Conservation (phyloP, 1,140 invertebrate species). For the Diachasmimorpha longicaudata region DNA sequence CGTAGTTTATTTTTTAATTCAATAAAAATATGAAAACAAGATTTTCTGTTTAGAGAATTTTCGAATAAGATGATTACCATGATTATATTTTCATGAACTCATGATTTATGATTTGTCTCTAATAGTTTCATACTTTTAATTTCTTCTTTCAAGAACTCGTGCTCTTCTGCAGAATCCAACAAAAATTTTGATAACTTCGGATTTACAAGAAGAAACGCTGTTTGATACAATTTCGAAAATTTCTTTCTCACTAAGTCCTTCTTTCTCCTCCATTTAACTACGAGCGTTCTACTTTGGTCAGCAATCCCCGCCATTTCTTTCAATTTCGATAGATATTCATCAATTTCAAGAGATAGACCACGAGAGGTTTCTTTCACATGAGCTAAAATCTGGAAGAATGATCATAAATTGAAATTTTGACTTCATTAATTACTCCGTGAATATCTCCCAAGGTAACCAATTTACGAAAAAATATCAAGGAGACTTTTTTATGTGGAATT, state of each 20-base stretch:
- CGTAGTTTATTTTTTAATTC: background rate
- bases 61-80: no score
- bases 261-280: background rate
- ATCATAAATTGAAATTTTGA: background rate
- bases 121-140: conserved; percentile 17
- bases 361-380: conserved; percentile 21
- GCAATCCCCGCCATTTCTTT: background rate
- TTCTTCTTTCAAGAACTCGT: conserved; percentile 15
- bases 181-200: conserved; percentile 19
- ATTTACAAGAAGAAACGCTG: conserved; percentile 9
- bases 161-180: background rate
- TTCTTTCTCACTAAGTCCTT: conserved; percentile 12
- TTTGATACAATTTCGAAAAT: conserved; percentile 1
- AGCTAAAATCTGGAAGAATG: conserved; percentile 17
- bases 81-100: no score
- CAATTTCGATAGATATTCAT: background rate
- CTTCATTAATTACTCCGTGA: background rate
- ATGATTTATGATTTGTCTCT: no score
- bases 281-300: background rate
- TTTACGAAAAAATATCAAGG: no score
- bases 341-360: background rate
- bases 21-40: background rate
- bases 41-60: no score
- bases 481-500: no score
- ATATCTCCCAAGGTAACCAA: background rate